These are phyloP conservation scores for Mesoclemmys tuberculata DNA, from an alignment of 2,113 vertebrate species.

Conservation along the genomic window DNA sequence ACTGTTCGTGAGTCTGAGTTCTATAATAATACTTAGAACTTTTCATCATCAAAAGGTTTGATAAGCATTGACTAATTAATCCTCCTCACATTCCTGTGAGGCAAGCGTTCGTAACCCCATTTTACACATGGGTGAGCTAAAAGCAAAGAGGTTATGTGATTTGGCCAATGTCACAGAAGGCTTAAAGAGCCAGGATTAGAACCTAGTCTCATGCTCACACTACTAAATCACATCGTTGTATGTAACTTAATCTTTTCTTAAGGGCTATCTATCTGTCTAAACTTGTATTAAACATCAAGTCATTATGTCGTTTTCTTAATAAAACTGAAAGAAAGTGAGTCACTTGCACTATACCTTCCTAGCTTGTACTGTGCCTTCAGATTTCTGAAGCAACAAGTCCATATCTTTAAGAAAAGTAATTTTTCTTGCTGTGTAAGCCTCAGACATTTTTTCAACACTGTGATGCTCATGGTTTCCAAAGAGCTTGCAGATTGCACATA, in stretches of 20 bases:
- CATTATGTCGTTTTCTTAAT: neutral
- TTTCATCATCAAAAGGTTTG: neutral
- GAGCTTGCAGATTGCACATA: slow-evolving; percentile 52
- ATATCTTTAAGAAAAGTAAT: slow-evolving; percentile 24
- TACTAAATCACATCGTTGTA: neutral
- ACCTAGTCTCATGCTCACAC: neutral
- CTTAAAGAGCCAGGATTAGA: neutral
- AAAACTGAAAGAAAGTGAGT: neutral
- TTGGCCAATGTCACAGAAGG: neutral
- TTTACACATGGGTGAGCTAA: neutral
- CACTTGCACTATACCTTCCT: neutral
- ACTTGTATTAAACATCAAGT: neutral
- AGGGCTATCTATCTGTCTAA: neutral
- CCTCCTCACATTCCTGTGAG: neutral
- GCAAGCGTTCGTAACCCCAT: neutral
- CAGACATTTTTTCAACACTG: slow-evolving; percentile 27
- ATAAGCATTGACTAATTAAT: neutral
- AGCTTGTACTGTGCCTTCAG: neutral
- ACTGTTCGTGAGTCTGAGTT: neutral
- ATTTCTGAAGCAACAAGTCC: neutral
- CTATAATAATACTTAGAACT: neutral
- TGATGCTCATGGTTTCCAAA: slow-evolving; percentile 51
- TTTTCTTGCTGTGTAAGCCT: slow-evolving; percentile 38
- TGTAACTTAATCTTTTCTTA: neutral
- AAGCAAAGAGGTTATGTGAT: neutral